phyloP scores from a whole-genome alignment of 2,888 invertebrate genomes.

The Phania funesta region DNA sequence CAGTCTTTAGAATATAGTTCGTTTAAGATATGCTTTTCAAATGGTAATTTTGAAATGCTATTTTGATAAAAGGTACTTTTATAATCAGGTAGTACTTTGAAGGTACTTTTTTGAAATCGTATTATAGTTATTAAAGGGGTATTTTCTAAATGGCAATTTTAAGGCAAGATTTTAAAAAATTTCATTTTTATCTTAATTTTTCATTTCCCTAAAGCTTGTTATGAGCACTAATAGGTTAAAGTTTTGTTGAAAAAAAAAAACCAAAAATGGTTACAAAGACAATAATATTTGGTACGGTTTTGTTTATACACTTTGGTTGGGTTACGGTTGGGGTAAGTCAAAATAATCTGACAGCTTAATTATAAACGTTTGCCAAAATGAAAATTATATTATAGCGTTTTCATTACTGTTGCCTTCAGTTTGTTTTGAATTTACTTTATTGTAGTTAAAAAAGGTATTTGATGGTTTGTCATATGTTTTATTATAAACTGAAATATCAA shows the following conservation, averaged over 20 bases:
- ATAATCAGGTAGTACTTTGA: too few relatives aligned
- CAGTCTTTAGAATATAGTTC: too few relatives aligned
- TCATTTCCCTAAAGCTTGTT: not conserved
- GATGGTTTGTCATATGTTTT: not conserved
- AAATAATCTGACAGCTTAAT: constrained; percentile 80
- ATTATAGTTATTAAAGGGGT: too few relatives aligned
- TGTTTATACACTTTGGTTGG: constrained; percentile 51
- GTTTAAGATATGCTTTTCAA: too few relatives aligned
- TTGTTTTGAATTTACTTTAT: constrained; percentile 19
- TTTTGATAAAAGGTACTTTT: too few relatives aligned
- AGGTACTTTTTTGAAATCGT: too few relatives aligned
- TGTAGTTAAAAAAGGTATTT: not conserved
- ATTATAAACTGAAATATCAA: not conserved
- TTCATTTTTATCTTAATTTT: not conserved
- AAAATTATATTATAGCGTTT: constrained; percentile 59
- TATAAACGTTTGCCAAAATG: constrained; percentile 73
- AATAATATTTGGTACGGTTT: constrained; percentile 33
- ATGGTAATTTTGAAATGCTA: too few relatives aligned
- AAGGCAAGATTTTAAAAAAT: not conserved
- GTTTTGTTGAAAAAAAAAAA: not conserved
- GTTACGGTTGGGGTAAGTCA: constrained; percentile 74
- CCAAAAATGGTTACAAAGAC: constrained; percentile 6
- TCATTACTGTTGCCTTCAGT: constrained; percentile 1
- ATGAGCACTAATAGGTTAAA: not conserved
- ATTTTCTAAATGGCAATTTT: too few relatives aligned